Conservation (phyloP, 2,888 invertebrate species). For the Incurvaria masculella region DNA sequence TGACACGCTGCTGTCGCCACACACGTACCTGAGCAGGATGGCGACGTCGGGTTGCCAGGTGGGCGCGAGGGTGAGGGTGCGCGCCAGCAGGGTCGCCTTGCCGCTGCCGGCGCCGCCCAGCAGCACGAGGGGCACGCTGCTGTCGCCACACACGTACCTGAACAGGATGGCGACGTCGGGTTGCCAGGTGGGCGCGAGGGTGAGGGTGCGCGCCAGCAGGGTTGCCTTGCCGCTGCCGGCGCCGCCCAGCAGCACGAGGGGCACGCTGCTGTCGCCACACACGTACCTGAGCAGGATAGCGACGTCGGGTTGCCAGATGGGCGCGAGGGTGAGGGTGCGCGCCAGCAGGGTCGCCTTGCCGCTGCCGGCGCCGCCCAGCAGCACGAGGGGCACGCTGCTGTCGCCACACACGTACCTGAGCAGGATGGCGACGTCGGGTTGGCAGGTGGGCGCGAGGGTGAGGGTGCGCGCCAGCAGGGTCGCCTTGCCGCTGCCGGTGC, state of each 20-base stretch:
- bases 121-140: conserved; percentile 64
- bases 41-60: conserved; percentile 62
- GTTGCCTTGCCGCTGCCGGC: conserved; percentile 85
- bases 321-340: conserved; percentile 64
- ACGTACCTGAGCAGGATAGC: conserved; percentile 57
- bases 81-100: conserved; percentile 75
- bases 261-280: conserved; percentile 55
- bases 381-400: conserved; percentile 61
- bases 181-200: conserved; percentile 61
- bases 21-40: conserved; percentile 55
- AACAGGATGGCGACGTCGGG: conserved; percentile 58
- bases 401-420: conserved; percentile 64
- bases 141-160: conserved; percentile 64
- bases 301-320: conserved; percentile 62
- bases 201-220: conserved; percentile 68
- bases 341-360: conserved; percentile 82
- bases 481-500: conserved; percentile 82
- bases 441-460: conserved; percentile 60
- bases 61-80: conserved; percentile 64
- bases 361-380: conserved; percentile 77
- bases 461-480: conserved; percentile 72
- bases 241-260: conserved; percentile 72
- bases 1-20: conserved; percentile 58
- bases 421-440: conserved; percentile 59
- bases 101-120: conserved; percentile 81